These are phyloP conservation scores for Anthopleura sola DNA, from an alignment of 64 coral and sea anemone genomes.

Conservation along the genomic window DNA sequence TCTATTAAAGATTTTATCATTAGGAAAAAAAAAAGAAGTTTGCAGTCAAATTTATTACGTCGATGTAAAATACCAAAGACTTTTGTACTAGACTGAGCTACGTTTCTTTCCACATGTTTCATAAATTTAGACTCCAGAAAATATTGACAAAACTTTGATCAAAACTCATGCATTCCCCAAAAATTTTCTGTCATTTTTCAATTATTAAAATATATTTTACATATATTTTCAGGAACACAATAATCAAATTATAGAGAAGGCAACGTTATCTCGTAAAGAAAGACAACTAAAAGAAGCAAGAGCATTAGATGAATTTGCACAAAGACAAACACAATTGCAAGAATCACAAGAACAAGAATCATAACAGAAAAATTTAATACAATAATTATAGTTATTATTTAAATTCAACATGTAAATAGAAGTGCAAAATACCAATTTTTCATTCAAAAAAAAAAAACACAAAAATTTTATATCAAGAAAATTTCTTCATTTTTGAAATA, in stretches of 20 bases:
- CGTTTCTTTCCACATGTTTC: too few species aligned
- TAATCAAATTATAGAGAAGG: slow-evolving; percentile 77
- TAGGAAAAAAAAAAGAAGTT: too few species aligned
- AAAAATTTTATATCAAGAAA: neutral
- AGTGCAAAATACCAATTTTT: neutral
- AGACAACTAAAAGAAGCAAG: slow-evolving; percentile 41
- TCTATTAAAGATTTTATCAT: too few species aligned
- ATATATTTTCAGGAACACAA: slow-evolving; percentile 62
- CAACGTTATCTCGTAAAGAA: slow-evolving; percentile 65
- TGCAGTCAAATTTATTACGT: too few species aligned
- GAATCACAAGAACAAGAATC: slow-evolving; percentile 2
- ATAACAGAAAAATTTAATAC: neutral
- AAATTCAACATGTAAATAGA: neutral
- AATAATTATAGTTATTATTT: slow-evolving; percentile 12
- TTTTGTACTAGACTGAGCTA: too few species aligned
- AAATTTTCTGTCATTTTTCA: too few species aligned
- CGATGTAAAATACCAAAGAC: too few species aligned
- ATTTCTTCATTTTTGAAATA: neutral
- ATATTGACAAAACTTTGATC: too few species aligned
- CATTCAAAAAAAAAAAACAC: neutral
- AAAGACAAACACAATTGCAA: slow-evolving; percentile 36
- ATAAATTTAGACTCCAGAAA: too few species aligned
- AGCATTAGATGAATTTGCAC: slow-evolving; percentile 84
- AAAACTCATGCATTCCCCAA: too few species aligned
- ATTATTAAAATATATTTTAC: neutral